Base-by-base conservation (phyloP, 2,888 invertebrate species). In the Diloba caeruleocephala region DNA sequence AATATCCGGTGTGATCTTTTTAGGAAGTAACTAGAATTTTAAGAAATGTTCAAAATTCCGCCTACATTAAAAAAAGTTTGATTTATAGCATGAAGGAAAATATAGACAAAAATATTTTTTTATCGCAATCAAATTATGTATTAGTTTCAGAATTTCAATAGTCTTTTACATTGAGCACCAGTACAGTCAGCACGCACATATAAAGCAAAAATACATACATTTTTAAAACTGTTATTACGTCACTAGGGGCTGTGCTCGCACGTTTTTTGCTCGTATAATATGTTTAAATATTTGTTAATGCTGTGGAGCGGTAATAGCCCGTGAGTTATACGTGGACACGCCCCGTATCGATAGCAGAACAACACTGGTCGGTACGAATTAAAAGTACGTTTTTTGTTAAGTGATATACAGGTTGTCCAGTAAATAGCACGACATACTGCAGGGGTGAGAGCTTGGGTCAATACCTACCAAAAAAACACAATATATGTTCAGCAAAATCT, bases 251-350 rank as follows among this genome's bases (percentile, higher is more conserved):
- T 74, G 74, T 67, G 73, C 71, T 69, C 69, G 71, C 75, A 68
- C 60, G 67, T 78, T 79, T 78, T 81, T 78, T 70, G 53, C 60
- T 70, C 63, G 71, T 74, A 71, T 77, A 74, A 78, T 79, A 81
- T 78, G 84, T 85, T 87, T 87, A 88, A 89, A 89, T 89, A 88
- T 89, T 89, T 88, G 88, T 87, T 87, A 87, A 88, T 86, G 82
- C 82, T 58, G 71, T 48, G 34, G 71, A 71, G 69, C 72, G 65
- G 78, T 83, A 82, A 81, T 80, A 76, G 71, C 74, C 59, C 58
- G 67, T 71, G 78, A 73, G 76, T 77, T 78, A 80, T 73, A 67
- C 65, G 53, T 51, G 41, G 77, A 70, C 80, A 84, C 82, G 84
- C 85, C 85, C 76, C 42, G 76, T 79, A 77, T 71, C 74, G 84